Evolutionary conservation across 2,113 vertebrate genomes (phyloP), one percentile per base, ranked within the genome.

Genomic region (Pelvicachromis taeniatus): DNA sequence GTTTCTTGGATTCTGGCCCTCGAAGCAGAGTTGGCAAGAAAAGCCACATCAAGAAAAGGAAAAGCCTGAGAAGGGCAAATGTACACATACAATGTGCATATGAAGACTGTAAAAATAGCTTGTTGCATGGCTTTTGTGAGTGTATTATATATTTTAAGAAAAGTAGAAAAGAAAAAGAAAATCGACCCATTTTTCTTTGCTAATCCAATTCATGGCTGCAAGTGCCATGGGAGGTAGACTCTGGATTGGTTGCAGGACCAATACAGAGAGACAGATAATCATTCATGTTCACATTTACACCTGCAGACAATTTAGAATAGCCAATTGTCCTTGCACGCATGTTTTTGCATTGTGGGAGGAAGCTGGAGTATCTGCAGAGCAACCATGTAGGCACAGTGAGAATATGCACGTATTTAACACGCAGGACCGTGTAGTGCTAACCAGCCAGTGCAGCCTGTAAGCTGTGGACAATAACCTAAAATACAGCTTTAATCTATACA

Each of bases 1-100:
- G 68, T 29, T 50, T 73, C 42, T 73, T 73, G 40, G 40, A 73
- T 29, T 48, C 40, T 48, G 40, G 23, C 40, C 23, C 48, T 73
- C 14, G 23, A 48, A 17, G 65, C 65, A 29, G 65, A 48, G 65
- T 29, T 50, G 68, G 14, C 23, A 73, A 52, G 68, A 73, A 73
- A 73, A 29, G 23, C 68, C 42, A 31, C 4, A 73, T 29, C 9
- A 4, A 29, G 29, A 50, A 73, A 73, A 19, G 42, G 42, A 73
- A 48, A 10, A 5, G 9, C 9, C 0, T 48, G 14, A 73, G 23
- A 73, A 0, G 2, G 23, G 45, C 68, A 50, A 48, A 73, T 0
- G 42, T 29, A 73, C 42, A 48, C 42, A 42, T 42, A 42, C n/a
- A 73, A 26, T 48, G 40, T 26, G 23, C 40, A 48, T 14, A 73